Conservation (phyloP, 2,888 invertebrate species). For the Eucriotettix oculatus region DNA sequence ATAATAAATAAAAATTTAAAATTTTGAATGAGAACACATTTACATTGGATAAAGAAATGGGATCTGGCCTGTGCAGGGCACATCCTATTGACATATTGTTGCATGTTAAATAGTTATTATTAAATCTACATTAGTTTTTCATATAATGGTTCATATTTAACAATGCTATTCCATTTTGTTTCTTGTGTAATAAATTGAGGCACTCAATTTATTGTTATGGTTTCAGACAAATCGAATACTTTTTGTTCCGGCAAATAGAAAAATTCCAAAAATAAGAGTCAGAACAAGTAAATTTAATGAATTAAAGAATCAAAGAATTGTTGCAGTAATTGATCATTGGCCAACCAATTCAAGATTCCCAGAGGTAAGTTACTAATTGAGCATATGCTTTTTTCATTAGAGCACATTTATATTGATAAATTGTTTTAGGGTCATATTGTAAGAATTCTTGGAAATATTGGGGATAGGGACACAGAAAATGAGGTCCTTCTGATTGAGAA, state of each 20-base stretch:
- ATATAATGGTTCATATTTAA: too few species aligned
- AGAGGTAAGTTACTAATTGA: slow-evolving; percentile 28
- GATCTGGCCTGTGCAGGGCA: too few species aligned
- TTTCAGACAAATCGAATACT: slow-evolving; percentile 46
- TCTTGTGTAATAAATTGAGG: too few species aligned
- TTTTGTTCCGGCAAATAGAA: slow-evolving; percentile 86
- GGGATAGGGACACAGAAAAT: slow-evolving; percentile 91
- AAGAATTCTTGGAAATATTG: slow-evolving; percentile 75
- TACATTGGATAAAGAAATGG: too few species aligned
- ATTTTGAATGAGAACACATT: too few species aligned
- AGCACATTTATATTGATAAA: background rate
- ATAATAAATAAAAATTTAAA: too few species aligned
- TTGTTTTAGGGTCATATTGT: slow-evolving; percentile 74
- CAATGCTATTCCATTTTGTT: too few species aligned
- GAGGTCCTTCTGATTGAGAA: slow-evolving; percentile 91
- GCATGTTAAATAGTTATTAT: too few species aligned
- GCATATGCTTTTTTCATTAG: background rate
- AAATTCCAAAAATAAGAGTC: slow-evolving; percentile 86
- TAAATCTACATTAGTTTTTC: too few species aligned
- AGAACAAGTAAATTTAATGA: slow-evolving; percentile 83
- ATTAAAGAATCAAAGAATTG: slow-evolving; percentile 68
- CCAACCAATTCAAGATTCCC: slow-evolving; percentile 85
- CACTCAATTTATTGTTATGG: background rate
- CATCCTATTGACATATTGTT: too few species aligned
- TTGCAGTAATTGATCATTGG: slow-evolving; percentile 95